Evolutionary conservation across 2,797 vertebrate species (phyloP).

Genomic region (Lacerta viridis): DNA sequence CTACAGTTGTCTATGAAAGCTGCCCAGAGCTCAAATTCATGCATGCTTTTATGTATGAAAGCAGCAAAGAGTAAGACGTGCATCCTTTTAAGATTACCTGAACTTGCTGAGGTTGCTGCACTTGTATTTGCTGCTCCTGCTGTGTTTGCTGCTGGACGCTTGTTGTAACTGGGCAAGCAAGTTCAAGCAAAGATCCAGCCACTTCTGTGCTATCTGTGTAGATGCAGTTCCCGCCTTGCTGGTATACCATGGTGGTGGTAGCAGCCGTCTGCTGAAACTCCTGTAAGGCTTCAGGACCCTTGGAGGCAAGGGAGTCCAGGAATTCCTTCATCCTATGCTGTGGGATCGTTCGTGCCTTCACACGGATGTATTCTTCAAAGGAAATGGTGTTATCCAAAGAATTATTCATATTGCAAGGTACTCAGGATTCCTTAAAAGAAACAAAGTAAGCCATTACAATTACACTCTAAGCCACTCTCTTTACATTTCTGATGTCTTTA

Average conservation of each 20-base stretch:
- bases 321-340: constrained; percentile 99
- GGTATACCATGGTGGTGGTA: constrained; percentile 95
- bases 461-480: constrained; percentile 22
- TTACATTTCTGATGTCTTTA: constrained; percentile 46
- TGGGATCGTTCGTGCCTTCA: constrained; percentile 94
- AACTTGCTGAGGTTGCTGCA: constrained; percentile 85
- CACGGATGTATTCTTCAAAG: constrained; percentile 96
- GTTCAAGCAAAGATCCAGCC: constrained; percentile 94
- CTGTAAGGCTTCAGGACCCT: constrained; percentile 93
- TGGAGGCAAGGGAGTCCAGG: constrained; percentile 93
- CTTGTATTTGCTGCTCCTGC: constrained; percentile 86
- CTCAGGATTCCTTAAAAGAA: constrained; percentile 79
- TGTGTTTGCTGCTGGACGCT: constrained; percentile 85
- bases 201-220: constrained; percentile 98
- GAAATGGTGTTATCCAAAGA: constrained; percentile 94
- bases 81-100: constrained; percentile 77
- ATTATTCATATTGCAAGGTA: constrained; percentile 93
- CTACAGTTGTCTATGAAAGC: neutral
- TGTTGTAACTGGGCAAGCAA: constrained; percentile 94
- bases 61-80: neutral
- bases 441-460: constrained; percentile 56
- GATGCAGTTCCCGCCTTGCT: constrained; percentile 94
- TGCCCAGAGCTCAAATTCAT: neutral
- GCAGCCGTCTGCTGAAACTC: constrained; percentile 91
- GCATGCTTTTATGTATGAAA: neutral